Percentiles rank a stretch among this genome's conserved stretches.
Evolutionary conservation across 2,888 invertebrate genomes (phyloP).

Genomic region (Synergus itoensis): DNA sequence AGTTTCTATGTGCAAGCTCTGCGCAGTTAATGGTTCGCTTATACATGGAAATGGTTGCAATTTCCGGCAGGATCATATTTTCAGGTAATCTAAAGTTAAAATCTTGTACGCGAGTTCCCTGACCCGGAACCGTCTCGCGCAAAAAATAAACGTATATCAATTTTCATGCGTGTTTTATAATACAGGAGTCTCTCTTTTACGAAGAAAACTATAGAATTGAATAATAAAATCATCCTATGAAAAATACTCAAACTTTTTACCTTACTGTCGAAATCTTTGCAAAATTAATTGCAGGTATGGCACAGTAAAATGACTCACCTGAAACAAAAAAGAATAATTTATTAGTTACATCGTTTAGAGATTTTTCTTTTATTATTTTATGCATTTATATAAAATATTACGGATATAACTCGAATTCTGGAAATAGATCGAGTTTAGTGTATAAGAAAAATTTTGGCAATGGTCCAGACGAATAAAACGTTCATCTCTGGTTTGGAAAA

Average conservation of each 20-base stretch:
- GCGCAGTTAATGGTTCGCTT: slow-evolving; percentile 60
- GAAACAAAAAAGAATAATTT: not conserved
- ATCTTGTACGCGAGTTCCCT: slow-evolving; percentile 53
- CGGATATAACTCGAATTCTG: not conserved
- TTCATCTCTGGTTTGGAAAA: not conserved
- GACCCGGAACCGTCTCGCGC: not conserved
- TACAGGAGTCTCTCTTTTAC: not conserved
- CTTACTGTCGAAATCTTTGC: not conserved
- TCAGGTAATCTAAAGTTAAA: slow-evolving; percentile 61
- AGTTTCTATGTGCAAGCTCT: slow-evolving; percentile 59
- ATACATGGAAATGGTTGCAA: slow-evolving; percentile 61
- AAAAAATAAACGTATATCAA: not conserved
- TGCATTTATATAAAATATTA: not conserved
- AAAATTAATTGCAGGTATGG: not conserved
- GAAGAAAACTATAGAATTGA: not conserved
- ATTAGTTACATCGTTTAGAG: not conserved
- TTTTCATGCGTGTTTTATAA: not conserved
- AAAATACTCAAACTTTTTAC: not conserved
- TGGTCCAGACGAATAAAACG: slow-evolving; percentile 7
- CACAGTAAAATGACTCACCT: not conserved
- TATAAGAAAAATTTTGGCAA: not conserved
- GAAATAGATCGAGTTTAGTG: not conserved
- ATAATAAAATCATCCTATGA: not conserved
- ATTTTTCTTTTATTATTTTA: not conserved
- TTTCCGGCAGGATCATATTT: slow-evolving; percentile 58